These are phyloP conservation scores for Tachysurus fulvidraco DNA, from an alignment of 2,113 vertebrate species.

Conservation along the genomic window DNA sequence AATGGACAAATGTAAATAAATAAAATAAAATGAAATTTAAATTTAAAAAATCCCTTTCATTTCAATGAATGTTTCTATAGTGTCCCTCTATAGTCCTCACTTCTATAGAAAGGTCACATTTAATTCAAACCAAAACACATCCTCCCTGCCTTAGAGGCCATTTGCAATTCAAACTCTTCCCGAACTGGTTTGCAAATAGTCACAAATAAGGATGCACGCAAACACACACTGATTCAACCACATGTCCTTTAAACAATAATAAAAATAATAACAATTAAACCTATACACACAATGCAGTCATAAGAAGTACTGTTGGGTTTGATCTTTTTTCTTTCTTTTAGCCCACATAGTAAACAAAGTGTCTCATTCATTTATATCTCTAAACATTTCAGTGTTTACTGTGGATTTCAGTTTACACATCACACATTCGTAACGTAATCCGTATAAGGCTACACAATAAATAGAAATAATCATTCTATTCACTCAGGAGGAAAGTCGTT, in stretches of 20 bases:
- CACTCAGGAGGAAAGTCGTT: neutral
- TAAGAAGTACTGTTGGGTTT: constrained; percentile 5
- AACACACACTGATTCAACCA: constrained; percentile 18
- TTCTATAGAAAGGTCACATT: constrained; percentile 11
- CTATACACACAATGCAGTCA: constrained; percentile 43
- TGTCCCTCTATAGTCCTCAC: neutral
- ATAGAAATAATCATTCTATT: no score
- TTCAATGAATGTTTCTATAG: no score
- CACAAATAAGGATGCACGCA: constrained; percentile 46
- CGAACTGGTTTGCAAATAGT: constrained; percentile 75
- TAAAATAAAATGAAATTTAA: neutral
- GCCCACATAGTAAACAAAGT: neutral
- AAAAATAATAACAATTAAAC: neutral
- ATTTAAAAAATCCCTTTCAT: neutral
- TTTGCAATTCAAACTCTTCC: constrained; percentile 79
- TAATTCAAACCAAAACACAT: constrained; percentile 18
- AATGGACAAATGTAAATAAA: neutral
- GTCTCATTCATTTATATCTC: neutral
- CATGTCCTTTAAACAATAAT: neutral
- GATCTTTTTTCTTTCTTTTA: neutral
- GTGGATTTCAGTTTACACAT: constrained; percentile 10
- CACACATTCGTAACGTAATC: constrained; percentile 23
- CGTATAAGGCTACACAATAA: no score
- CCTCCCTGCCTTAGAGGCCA: constrained; percentile 15
- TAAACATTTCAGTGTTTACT: neutral